phyloP scores from a whole-genome alignment of 2,888 invertebrate species.

The Pseudococcus viburni region DNA sequence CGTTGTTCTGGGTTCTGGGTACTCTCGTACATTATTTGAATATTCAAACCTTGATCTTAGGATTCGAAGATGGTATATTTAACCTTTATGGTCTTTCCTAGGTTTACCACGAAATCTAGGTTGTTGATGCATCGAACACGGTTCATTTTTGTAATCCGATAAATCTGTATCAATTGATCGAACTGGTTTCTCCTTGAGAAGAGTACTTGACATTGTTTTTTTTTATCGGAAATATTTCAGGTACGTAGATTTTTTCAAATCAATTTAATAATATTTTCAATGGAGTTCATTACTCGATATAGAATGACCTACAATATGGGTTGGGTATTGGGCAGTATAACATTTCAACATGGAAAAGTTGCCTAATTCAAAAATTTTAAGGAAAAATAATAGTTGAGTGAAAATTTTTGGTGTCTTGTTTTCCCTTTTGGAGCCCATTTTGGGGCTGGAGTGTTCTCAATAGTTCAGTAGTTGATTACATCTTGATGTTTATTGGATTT shows the following conservation, averaged over 20 bases:
- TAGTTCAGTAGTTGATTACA: too few relatives aligned
- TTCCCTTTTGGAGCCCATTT: too few relatives aligned
- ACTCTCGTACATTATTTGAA: constrained; percentile 25
- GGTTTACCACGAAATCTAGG: constrained; percentile 1
- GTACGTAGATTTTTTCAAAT: background rate
- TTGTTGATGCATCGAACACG: background rate
- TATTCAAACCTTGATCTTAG: constrained; percentile 36
- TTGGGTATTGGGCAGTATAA: too few relatives aligned
- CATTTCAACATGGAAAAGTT: too few relatives aligned
- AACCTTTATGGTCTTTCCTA: background rate
- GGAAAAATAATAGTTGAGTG: too few relatives aligned
- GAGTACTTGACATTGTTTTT: background rate
- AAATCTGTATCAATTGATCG: background rate
- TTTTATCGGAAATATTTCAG: background rate
- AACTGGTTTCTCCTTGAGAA: background rate
- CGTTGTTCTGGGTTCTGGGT: background rate
- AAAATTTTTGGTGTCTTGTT: too few relatives aligned
- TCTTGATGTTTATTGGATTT: too few relatives aligned
- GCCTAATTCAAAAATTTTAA: too few relatives aligned
- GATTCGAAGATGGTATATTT: background rate
- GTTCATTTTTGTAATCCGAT: background rate
- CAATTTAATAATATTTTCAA: too few relatives aligned
- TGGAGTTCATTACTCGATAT: too few relatives aligned
- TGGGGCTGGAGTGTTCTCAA: too few relatives aligned
- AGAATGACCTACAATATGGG: too few relatives aligned